Evolutionary conservation across 2,113 vertebrate species (phyloP), one percentile per base, ranked within the genome.

Genomic region (Oceanodroma tethys): DNA sequence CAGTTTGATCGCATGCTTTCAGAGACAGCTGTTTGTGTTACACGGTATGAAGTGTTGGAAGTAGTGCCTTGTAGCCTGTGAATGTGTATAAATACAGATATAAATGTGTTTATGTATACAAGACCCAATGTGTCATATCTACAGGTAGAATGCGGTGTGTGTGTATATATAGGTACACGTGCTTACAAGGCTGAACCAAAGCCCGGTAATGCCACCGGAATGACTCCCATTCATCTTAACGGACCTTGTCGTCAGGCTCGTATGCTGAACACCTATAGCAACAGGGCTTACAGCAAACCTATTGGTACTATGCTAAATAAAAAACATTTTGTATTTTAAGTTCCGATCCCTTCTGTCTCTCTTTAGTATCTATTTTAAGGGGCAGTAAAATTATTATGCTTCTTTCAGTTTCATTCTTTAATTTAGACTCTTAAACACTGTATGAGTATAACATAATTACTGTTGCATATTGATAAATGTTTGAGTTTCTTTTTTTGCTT

Each of bases 341-440:
- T 48, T 81, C 30, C 4, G 2, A 36, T 81, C 32, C 42, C 30
- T 82, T 65, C 43, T 86, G 16, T 59, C 38, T 71, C 16, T 45
- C 30, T 82, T 60, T 62, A 82, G 36, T 81, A 22, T 9, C n/a
- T 63, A 0, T 36, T 92, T 86, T 63, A 88, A 66, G n/a, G 38
- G 16, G 6, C 38, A 81, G 50, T 52, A 52, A 81, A 91, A 75
- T 86, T 74, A 60, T 40, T 76, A 26, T 52, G 16, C 23, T 71
- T 86, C 63, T 80, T 90, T 86, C 56, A 26, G 27, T 84, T 86
- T 84, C 16, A 42, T 84, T 88, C 42, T 81, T 78, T 87, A 27
- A 60, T 71, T 93, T 53, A 73, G 58, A 36, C 13, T 88, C 63
- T 63, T 80, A 70, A 70, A 53, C 45, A 17, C 48, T 52, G 14